phyloP scores from a whole-genome alignment of 2,797 vertebrate genomes.

The Urosaurus nigricauda region DNA sequence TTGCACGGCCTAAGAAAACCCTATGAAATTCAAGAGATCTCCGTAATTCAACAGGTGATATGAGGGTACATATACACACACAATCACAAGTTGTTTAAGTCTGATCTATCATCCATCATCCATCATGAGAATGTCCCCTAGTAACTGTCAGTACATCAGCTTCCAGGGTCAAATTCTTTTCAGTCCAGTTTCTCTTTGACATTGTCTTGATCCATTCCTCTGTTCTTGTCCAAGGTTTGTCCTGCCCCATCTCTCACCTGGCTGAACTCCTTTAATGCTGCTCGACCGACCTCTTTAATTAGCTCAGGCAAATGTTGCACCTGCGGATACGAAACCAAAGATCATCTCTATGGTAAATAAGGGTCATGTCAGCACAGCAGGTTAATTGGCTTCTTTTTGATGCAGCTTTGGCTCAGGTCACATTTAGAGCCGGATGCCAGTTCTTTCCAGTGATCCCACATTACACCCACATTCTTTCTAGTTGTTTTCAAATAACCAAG shows the following conservation, averaged over 20 bases:
- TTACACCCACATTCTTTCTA: not conserved
- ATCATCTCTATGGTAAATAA: slow-evolving; percentile 25
- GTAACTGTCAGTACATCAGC: too few species aligned
- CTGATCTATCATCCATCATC: not conserved
- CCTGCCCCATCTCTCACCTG: not conserved
- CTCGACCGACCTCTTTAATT: not conserved
- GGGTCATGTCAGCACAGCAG: not conserved
- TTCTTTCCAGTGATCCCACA: not conserved
- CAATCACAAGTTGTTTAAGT: not conserved
- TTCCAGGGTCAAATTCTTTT: too few species aligned
- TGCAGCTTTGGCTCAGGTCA: not conserved
- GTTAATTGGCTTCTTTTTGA: slow-evolving; percentile 23
- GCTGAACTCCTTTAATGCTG: not conserved
- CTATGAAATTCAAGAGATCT: too few species aligned
- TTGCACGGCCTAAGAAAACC: too few species aligned
- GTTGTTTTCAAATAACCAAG: not conserved
- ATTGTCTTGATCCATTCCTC: not conserved
- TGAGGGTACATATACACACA: not conserved
- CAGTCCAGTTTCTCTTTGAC: not conserved
- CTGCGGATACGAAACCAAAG: slow-evolving; percentile 21
- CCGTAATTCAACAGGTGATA: too few species aligned
- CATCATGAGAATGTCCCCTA: too few species aligned
- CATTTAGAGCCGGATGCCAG: not conserved
- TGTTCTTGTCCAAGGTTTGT: not conserved
- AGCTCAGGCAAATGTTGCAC: slow-evolving; percentile 6